These are phyloP conservation scores for Sphecodes monilicornis DNA, from an alignment of 2,888 invertebrate genomes.

Conservation along the genomic window DNA sequence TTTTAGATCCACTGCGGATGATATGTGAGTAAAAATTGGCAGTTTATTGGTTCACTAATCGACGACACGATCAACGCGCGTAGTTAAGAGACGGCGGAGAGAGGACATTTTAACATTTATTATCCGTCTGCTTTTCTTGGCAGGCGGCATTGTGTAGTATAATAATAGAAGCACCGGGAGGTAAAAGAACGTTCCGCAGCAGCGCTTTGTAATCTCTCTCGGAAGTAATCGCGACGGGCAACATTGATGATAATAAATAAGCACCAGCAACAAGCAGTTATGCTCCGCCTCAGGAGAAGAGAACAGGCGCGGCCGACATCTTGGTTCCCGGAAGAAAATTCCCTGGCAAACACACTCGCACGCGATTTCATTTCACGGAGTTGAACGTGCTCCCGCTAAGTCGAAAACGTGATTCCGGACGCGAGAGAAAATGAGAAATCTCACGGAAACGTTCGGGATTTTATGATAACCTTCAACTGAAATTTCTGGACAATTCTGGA, in stretches of 20 bases:
- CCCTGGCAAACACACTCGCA: slow-evolving; percentile 5
- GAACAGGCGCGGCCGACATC: background rate
- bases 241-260: slow-evolving; percentile 25
- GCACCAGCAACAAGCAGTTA: slow-evolving; percentile 19
- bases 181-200: background rate
- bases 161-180: background rate
- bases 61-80: background rate
- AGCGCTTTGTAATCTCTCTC: slow-evolving; percentile 3
- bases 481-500: background rate
- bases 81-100: background rate
- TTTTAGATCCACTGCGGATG: background rate
- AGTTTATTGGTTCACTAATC: background rate
- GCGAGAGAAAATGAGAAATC: background rate
- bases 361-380: background rate
- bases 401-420: background rate
- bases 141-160: background rate
- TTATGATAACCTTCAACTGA: background rate
- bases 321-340: slow-evolving; percentile 10
- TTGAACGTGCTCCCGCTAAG: background rate
- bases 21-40: background rate
- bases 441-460: background rate
- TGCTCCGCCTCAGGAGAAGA: background rate
- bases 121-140: slow-evolving; percentile 2
- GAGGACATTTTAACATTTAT: background rate
- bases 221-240: slow-evolving; percentile 19